These are phyloP conservation scores for Pionites leucogaster DNA, from an alignment of 2,113 vertebrate genomes.

Conservation along the genomic window DNA sequence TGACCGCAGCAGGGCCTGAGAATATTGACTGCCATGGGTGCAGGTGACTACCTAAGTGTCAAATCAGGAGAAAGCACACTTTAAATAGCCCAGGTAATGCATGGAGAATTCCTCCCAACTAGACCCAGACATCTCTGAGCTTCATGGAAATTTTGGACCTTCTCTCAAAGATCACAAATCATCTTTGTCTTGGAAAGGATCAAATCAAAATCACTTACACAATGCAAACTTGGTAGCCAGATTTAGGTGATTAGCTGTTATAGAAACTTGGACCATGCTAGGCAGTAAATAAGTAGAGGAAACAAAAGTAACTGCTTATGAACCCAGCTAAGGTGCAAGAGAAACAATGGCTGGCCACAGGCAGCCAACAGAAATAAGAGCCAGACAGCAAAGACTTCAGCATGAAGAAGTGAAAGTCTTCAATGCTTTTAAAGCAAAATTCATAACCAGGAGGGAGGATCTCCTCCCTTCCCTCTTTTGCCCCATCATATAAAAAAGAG, in stretches of 20 bases:
- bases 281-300: not conserved
- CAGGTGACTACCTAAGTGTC: not conserved
- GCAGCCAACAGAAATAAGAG: not conserved
- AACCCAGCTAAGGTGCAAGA: not conserved
- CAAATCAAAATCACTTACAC: not conserved
- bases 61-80: not conserved
- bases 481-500: not conserved
- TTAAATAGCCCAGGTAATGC: not conserved
- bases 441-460: not conserved
- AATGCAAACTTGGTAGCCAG: not conserved
- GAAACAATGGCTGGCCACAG: fast-evolving
- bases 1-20: not conserved
- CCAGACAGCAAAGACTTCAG: not conserved
- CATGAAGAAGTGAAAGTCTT: not conserved
- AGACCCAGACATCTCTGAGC: not conserved
- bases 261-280: not conserved
- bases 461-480: not conserved
- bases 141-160: not conserved
- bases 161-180: not conserved
- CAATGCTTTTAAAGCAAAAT: not conserved
- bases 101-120: not conserved
- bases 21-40: not conserved
- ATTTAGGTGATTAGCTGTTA: not conserved
- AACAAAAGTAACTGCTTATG: not conserved
- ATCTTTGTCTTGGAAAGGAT: not conserved